phyloP scores from a whole-genome alignment of 2,113 vertebrate genomes.

The Orycteropus afer region DNA sequence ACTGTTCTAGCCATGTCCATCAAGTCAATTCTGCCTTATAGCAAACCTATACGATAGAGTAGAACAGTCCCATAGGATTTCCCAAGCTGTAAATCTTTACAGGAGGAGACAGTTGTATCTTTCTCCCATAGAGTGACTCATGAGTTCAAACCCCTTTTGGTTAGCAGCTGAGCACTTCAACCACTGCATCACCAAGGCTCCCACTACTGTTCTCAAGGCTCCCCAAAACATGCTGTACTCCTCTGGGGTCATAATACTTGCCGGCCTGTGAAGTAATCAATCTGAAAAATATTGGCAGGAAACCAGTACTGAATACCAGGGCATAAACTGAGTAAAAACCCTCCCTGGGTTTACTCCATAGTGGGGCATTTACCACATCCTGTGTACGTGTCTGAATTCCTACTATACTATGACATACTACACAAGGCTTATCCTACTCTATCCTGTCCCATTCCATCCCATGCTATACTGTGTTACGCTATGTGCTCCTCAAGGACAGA shows the following conservation, averaged over 20 bases:
- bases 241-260: not conserved
- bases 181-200: not conserved
- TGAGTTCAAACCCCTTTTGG: not conserved
- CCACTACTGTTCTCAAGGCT: not conserved
- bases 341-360: not conserved
- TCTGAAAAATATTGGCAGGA: not conserved
- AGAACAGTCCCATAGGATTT: not conserved
- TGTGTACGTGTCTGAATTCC: not conserved
- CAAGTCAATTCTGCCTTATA: not conserved
- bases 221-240: not conserved
- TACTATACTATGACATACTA: accelerated
- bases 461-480: no score
- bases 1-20: not conserved
- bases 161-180: not conserved
- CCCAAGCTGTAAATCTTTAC: not conserved
- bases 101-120: not conserved
- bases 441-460: no score
- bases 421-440: not conserved
- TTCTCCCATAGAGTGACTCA: not conserved
- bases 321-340: accelerated
- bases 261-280: not conserved
- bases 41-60: not conserved
- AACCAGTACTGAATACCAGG: not conserved
- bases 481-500: not conserved
- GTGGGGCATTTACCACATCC: no score